Conservation (phyloP, 1,140 invertebrate species). For the Saxidomus purpurata region DNA sequence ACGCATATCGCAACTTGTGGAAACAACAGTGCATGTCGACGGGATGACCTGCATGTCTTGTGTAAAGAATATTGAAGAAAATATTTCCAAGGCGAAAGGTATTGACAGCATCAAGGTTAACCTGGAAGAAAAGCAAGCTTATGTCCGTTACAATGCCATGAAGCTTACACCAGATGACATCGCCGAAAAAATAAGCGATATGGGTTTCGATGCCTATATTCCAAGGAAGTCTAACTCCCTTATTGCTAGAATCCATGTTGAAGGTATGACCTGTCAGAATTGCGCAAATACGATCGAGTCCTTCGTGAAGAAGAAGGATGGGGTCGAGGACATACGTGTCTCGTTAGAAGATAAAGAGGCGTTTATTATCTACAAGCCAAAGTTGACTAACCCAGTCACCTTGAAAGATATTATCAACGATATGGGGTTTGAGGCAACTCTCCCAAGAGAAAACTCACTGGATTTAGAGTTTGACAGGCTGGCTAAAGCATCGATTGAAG, state of each 20-base stretch:
- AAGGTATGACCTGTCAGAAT: slow-evolving; percentile 87
- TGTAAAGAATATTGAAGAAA: slow-evolving; percentile 85
- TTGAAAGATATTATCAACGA: slow-evolving; percentile 83
- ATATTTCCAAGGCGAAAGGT: slow-evolving; percentile 76
- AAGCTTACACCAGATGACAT: slow-evolving; percentile 74
- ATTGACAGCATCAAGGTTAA: slow-evolving; percentile 87
- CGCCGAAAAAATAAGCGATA: slow-evolving; percentile 84
- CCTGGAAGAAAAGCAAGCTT: slow-evolving; percentile 80
- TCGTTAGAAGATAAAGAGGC: slow-evolving; percentile 81
- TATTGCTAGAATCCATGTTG: slow-evolving; percentile 73
- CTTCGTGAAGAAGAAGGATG: slow-evolving; percentile 75
- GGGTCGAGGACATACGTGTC: slow-evolving; percentile 83
- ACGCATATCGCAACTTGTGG: slow-evolving; percentile 13
- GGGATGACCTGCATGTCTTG: slow-evolving; percentile 86
- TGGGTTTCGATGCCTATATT: slow-evolving; percentile 84
- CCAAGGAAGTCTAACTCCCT: slow-evolving; percentile 55
- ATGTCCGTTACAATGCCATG: slow-evolving; percentile 77
- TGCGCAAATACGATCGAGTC: slow-evolving; percentile 86
- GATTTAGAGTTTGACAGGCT: slow-evolving; percentile 69
- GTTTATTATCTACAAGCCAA: slow-evolving; percentile 80
- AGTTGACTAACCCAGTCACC: slow-evolving; percentile 70
- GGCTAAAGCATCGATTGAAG: slow-evolving; percentile 43
- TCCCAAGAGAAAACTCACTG: slow-evolving; percentile 68
- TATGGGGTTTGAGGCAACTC: slow-evolving; percentile 84
- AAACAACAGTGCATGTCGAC: slow-evolving; percentile 60